Evolutionary conservation across 1,140 invertebrate species (phyloP).

Genomic region (Drosophila obscura): DNA sequence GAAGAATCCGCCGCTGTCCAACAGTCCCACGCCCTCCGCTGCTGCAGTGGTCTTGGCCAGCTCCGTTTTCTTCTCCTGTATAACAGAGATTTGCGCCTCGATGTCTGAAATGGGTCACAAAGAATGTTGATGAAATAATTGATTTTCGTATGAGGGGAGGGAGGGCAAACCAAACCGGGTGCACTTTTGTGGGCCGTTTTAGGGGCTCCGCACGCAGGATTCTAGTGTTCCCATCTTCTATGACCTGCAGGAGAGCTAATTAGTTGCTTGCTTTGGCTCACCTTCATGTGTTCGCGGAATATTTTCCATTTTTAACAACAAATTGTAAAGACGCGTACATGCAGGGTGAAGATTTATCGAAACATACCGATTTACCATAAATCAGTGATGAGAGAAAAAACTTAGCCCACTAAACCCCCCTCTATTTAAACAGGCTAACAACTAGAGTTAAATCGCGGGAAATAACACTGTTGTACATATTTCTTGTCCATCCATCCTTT

Average conservation of each 20-base stretch:
- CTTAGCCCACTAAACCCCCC: too few relatives aligned
- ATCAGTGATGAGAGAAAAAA: too few relatives aligned
- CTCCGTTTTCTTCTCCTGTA: conserved; percentile 94
- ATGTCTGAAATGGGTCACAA: conserved; percentile 88
- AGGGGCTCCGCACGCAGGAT: too few relatives aligned
- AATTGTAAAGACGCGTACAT: conserved; percentile 68
- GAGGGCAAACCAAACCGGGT: conserved; percentile 15
- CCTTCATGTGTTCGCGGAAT: conserved; percentile 92
- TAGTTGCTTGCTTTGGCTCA: conserved; percentile 85
- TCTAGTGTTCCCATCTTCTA: too few relatives aligned
- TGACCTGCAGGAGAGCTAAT: not conserved
- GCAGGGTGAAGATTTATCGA: conserved; percentile 40
- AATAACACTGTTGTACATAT: too few relatives aligned
- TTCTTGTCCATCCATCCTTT: too few relatives aligned
- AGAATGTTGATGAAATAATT: conserved; percentile 43
- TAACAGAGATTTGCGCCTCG: conserved; percentile 95
- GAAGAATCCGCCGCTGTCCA: conserved; percentile 92
- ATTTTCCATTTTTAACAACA: conserved; percentile 87
- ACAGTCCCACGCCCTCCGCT: conserved; percentile 91
- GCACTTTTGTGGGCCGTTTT: too few relatives aligned
- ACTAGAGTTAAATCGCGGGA: too few relatives aligned
- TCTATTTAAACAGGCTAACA: too few relatives aligned
- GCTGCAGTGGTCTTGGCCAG: conserved; percentile 86
- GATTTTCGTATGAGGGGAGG: conserved; percentile 38
- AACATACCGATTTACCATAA: conserved; percentile 10